A percentile compares a stretch with the other conserved stretches of the same genome.
These are phyloP conservation scores for Mus spicilegus DNA, from an alignment of 2,113 vertebrate species.

Conservation along the genomic window DNA sequence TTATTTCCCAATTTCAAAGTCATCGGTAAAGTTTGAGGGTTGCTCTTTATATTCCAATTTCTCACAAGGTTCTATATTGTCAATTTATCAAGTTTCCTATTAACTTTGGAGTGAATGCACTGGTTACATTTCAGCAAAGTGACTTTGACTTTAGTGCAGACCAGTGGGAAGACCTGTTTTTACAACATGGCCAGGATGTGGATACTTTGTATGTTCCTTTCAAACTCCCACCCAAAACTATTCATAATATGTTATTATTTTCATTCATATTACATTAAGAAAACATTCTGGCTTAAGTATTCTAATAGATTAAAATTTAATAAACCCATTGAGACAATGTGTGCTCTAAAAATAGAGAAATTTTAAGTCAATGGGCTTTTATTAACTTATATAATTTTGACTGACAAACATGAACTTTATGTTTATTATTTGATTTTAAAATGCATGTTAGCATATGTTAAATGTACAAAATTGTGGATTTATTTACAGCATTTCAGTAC, in stretches of 20 bases:
- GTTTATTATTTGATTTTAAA: not conserved
- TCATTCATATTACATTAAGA: not conserved
- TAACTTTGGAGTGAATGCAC: constrained; percentile 55
- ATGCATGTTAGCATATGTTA: not conserved
- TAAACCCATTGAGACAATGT: not conserved
- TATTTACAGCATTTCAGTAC: not conserved
- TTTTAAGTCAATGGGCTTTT: not conserved
- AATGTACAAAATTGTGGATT: not conserved
- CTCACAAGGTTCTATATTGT: constrained; percentile 47
- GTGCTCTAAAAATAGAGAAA: not conserved
- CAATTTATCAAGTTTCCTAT: constrained; percentile 50
- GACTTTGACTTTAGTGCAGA: constrained; percentile 33
- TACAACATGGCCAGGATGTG: not conserved
- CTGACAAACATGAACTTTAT: not conserved
- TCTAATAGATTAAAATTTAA: not conserved
- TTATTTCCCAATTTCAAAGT: constrained; percentile 40
- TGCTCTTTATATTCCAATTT: constrained; percentile 63
- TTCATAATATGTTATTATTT: not conserved
- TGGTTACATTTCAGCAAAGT: constrained; percentile 55
- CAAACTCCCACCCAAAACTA: not conserved
- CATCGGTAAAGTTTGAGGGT: constrained; percentile 53
- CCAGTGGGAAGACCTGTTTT: not conserved
- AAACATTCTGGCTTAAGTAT: not conserved
- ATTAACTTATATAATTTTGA: not conserved
- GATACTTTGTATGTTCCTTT: constrained; percentile 35